Evolutionary conservation across 2,797 vertebrate species (phyloP).

Genomic region (Alauda arvensis): DNA sequence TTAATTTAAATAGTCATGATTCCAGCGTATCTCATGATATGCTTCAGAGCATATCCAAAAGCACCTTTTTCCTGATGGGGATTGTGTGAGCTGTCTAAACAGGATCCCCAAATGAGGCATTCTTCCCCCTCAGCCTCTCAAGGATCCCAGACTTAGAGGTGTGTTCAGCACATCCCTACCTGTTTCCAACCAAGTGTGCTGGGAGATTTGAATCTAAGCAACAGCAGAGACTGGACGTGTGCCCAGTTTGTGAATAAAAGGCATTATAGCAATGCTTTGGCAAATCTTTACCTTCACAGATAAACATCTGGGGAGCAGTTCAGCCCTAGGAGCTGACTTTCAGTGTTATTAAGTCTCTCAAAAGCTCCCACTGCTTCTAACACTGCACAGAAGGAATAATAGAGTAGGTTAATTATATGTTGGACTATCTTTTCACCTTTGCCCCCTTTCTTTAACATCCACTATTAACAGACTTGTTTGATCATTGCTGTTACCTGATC

Average conservation of each 20-base stretch:
- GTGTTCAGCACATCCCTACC: not conserved
- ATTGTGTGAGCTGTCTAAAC: not conserved
- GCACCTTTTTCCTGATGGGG: not conserved
- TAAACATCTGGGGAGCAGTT: not conserved
- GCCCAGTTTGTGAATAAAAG: constrained; percentile 7
- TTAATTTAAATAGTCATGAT: not conserved
- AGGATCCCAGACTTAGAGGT: not conserved
- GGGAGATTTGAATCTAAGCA: not conserved
- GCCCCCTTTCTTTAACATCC: not conserved
- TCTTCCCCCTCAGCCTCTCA: not conserved
- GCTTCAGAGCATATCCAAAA: not conserved
- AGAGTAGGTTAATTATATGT: not conserved
- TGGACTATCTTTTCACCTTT: not conserved
- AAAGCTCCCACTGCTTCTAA: not conserved
- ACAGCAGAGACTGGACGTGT: not conserved
- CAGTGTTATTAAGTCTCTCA: not conserved
- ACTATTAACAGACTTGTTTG: not conserved
- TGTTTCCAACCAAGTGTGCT: not conserved
- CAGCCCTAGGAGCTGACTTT: not conserved
- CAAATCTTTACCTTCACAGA: constrained; percentile 5
- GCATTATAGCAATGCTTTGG: not conserved
- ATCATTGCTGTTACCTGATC: not conserved
- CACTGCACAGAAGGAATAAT: not conserved
- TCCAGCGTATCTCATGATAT: not conserved
- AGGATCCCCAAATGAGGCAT: not conserved